Percentiles rank a stretch among this genome's conserved stretches.
These are phyloP conservation scores for Autographa gamma DNA, from an alignment of 2,888 invertebrate genomes.

Conservation along the genomic window DNA sequence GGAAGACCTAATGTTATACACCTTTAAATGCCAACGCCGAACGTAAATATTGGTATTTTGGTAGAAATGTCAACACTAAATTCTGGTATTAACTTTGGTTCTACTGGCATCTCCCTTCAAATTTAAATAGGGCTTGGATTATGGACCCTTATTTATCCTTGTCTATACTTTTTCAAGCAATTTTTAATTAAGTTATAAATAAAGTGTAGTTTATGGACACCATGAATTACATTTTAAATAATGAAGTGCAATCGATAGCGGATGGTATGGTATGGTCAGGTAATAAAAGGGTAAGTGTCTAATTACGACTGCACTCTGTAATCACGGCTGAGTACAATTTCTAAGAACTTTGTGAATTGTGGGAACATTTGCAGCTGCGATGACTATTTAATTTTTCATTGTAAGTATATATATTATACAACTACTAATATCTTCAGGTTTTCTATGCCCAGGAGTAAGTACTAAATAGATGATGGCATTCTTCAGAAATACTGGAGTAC, in stretches of 20 bases:
- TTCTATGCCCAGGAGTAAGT: neutral
- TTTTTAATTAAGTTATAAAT: no score
- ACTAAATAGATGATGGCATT: no score
- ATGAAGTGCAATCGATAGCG: no score
- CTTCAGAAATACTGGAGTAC: no score
- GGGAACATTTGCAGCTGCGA: neutral
- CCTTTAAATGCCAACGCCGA: neutral
- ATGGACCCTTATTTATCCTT: neutral
- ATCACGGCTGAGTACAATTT: neutral
- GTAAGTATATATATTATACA: neutral
- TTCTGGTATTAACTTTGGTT: neutral
- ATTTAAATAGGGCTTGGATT: no score
- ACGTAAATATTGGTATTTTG: conserved; percentile 23
- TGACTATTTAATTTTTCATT: neutral
- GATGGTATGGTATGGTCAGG: neutral
- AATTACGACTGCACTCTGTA: neutral
- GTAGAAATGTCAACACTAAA: neutral
- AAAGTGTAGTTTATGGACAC: no score
- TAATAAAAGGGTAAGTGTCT: neutral
- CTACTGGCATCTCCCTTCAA: neutral
- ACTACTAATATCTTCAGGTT: neutral
- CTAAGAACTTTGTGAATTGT: neutral
- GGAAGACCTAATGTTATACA: neutral
- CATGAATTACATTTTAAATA: no score
- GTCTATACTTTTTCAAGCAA: no score